Base-by-base conservation (phyloP, 2,888 invertebrate genomes). In the Oscheius sp. region DNA sequence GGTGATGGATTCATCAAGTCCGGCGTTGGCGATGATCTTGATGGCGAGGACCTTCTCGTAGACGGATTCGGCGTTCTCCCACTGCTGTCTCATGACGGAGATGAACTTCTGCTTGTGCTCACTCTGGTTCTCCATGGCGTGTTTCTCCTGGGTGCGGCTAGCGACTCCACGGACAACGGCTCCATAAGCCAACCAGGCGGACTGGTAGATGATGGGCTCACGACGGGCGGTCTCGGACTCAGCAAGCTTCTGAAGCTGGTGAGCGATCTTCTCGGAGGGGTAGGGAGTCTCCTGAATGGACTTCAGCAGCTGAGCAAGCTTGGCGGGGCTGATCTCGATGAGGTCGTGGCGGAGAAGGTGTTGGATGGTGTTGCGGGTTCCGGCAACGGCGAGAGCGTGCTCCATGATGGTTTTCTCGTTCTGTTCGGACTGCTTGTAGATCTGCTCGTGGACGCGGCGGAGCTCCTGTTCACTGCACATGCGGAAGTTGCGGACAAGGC, bases 11-110 rank as follows among this genome's bases (percentile, higher is more conserved):
- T 77, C 63, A 70, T 85, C 84, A 59, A 87, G 74, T 73, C 82
- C 88, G 51, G 87, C 84, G 82, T 88, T 88, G 76, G 82, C 84
- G 68, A 89, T 55, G 55, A 87, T 77, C 79, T 87, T 87, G 75
- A 88, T 77, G 68, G 81, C 82, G 62, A 88, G 77, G 51, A 88
- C 60, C 76, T 85, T 84, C 74, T 86, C 84, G 78, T 83, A 84
- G 60, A 76, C 74, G 66, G 74, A 78, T 51, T 77, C 79, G 53
- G 82, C 78, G 68, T 73, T 29, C n/a, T 77, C 76, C 80, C 72
- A 84, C 66, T 78, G 63, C 57, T 80, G 63, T 79, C 82, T 81
- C 74, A 84, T 70, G 51, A 73, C 58, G 29, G 58, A 50, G 60
- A 73, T 50, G 76, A 75, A 77, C 72, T 76, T 74, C 50, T 80